A percentile compares a stretch with the other conserved stretches of the same genome.
Conservation (phyloP, 1,140 invertebrate genomes). For the Cydia pomonella region DNA sequence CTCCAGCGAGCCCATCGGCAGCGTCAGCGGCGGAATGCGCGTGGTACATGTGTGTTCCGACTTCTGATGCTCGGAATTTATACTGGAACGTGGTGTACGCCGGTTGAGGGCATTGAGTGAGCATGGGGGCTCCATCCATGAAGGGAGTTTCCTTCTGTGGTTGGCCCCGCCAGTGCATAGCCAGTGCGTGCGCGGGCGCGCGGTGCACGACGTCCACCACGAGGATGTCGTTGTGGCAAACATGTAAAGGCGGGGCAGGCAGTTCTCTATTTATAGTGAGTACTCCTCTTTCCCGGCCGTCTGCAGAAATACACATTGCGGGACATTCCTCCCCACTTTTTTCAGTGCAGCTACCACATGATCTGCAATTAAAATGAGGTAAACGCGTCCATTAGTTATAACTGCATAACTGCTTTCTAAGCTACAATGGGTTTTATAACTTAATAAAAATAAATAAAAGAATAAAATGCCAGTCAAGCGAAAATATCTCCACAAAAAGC, state of each 20-base stretch:
- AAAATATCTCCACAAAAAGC: conserved; percentile 3
- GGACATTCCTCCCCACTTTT: conserved; percentile 83
- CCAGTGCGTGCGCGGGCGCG: conserved; percentile 85
- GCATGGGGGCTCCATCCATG: conserved; percentile 92
- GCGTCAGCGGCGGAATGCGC: conserved; percentile 87
- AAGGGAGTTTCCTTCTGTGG: conserved; percentile 88
- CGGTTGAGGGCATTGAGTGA: conserved; percentile 92
- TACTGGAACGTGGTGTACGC: conserved; percentile 92
- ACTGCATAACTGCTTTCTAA: neutral
- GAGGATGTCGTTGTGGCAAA: conserved; percentile 92
- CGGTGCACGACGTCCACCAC: conserved; percentile 92
- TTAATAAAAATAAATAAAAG: conserved; percentile 18
- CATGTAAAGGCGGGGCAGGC: conserved; percentile 91
- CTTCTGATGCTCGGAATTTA: conserved; percentile 86
- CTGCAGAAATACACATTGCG: conserved; percentile 85
- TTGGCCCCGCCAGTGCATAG: conserved; percentile 93
- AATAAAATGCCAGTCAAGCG: conserved; percentile 17
- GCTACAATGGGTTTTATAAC: neutral
- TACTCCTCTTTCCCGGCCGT: conserved; percentile 86
- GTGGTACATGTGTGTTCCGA: conserved; percentile 89
- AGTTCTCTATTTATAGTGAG: conserved; percentile 90
- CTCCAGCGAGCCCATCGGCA: conserved; percentile 89
- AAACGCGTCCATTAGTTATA: conserved; percentile 2
- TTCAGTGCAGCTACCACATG: conserved; percentile 84
- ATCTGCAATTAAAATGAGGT: conserved; percentile 51